These are phyloP conservation scores for Parazoanthus swiftii DNA, from an alignment of 92 coral and sea anemone species.

Conservation along the genomic window DNA sequence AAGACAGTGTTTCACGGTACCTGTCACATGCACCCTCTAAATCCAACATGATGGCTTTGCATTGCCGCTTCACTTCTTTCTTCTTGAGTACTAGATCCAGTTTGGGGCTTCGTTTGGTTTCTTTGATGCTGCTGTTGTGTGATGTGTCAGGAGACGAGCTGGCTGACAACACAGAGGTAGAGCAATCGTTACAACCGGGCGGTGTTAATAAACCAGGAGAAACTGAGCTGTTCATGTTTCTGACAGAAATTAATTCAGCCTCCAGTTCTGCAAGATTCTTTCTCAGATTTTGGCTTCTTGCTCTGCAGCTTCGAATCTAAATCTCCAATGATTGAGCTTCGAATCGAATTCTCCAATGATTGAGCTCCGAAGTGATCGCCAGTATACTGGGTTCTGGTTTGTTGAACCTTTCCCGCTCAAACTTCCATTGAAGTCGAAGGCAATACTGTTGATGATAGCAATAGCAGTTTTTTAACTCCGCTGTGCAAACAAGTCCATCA, in stretches of 20 bases:
- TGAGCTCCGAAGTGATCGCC: too few species aligned
- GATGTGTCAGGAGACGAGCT: background rate
- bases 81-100: conserved; percentile 33
- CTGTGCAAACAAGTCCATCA: conserved; percentile 2
- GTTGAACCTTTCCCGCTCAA: conserved; percentile 39
- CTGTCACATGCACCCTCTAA: conserved; percentile 8
- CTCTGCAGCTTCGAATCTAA: too few species aligned
- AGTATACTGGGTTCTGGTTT: too few species aligned
- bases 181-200: too few species aligned
- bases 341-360: too few species aligned
- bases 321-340: too few species aligned
- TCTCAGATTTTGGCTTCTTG: too few species aligned
- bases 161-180: too few species aligned
- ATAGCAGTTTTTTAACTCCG: conserved; percentile 25
- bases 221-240: too few species aligned
- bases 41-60: conserved; percentile 18
- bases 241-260: too few species aligned
- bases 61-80: conserved; percentile 11
- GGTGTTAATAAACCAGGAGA: too few species aligned
- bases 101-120: conserved; percentile 21
- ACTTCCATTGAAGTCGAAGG: conserved; percentile 25
- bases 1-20: conserved; percentile 18
- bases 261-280: too few species aligned
- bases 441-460: conserved; percentile 22
- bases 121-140: conserved; percentile 1